Percentiles rank a stretch among this genome's conserved stretches.
Evolutionary conservation across 2,113 vertebrate species (phyloP).

Genomic region (Beaufortia kweichowensis): DNA sequence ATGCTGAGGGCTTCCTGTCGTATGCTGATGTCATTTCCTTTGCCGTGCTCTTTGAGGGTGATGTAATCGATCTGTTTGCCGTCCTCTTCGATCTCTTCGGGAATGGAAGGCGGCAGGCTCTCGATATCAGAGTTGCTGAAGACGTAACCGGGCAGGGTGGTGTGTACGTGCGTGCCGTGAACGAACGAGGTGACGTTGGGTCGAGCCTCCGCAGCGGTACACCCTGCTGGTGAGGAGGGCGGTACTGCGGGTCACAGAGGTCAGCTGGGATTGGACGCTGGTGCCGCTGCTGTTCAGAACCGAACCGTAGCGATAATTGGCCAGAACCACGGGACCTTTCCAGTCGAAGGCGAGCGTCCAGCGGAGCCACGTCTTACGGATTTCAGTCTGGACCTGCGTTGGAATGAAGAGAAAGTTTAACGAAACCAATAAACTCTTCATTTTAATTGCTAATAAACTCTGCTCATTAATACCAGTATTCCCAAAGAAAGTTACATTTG

Average conservation of each 20-base stretch:
- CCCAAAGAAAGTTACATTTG: background rate
- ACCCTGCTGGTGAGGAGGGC: conserved; percentile 69
- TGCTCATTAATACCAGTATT: background rate
- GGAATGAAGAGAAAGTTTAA: background rate
- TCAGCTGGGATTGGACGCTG: conserved; percentile 80
- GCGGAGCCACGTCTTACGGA: conserved; percentile 85
- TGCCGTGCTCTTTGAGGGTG: conserved; percentile 64
- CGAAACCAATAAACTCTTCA: no score
- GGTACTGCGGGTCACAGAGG: conserved; percentile 69
- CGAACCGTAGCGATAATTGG: conserved; percentile 78
- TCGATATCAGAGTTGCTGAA: conserved; percentile 83
- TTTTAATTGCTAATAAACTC: no score
- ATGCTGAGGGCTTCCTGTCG: conserved; percentile 21
- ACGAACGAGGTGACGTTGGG: background rate
- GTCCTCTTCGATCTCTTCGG: conserved; percentile 71
- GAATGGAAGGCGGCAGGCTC: conserved; percentile 68
- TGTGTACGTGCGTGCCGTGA: conserved; percentile 57
- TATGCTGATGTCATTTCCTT: background rate
- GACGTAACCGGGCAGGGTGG: conserved; percentile 83
- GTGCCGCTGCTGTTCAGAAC: conserved; percentile 82
- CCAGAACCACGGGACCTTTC: conserved; percentile 77
- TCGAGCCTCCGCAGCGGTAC: conserved; percentile 49
- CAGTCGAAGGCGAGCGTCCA: conserved; percentile 82
- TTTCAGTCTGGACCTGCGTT: conserved; percentile 83
- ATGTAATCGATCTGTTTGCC: conserved; percentile 71